phyloP scores from a whole-genome alignment of 2,113 vertebrate genomes.

The Anhinga rufa region DNA sequence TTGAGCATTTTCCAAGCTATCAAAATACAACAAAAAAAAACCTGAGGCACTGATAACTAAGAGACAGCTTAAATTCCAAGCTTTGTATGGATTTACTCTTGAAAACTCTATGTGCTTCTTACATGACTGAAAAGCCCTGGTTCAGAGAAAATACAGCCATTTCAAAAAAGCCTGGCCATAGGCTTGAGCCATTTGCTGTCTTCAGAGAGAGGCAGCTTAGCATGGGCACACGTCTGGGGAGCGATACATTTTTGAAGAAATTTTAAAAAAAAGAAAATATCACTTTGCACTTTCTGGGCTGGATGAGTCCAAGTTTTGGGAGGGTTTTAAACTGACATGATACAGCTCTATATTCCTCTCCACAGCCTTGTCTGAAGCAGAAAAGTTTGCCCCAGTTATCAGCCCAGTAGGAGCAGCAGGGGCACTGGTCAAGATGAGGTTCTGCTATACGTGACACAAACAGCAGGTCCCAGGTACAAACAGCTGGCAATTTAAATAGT shows the following conservation, averaged over 20 bases:
- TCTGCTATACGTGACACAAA: background rate
- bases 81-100: background rate
- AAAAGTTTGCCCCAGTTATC: background rate
- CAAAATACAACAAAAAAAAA: background rate
- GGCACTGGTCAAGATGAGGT: background rate
- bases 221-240: background rate
- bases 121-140: background rate
- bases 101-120: background rate
- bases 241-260: fast-evolving
- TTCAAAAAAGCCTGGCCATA: background rate
- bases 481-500: background rate
- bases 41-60: background rate
- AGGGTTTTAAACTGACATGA: fast-evolving
- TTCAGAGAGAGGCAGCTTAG: background rate
- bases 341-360: background rate
- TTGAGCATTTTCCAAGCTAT: background rate
- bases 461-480: background rate
- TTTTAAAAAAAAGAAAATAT: background rate
- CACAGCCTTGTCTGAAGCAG: background rate
- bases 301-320: background rate
- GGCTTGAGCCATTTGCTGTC: background rate
- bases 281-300: background rate
- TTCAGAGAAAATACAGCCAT: background rate
- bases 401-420: background rate
- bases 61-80: background rate